Percentiles rank a stretch among this genome's conserved stretches.
Conservation (phyloP, 2,113 vertebrate species). For the Prionailurus viverrinus region DNA sequence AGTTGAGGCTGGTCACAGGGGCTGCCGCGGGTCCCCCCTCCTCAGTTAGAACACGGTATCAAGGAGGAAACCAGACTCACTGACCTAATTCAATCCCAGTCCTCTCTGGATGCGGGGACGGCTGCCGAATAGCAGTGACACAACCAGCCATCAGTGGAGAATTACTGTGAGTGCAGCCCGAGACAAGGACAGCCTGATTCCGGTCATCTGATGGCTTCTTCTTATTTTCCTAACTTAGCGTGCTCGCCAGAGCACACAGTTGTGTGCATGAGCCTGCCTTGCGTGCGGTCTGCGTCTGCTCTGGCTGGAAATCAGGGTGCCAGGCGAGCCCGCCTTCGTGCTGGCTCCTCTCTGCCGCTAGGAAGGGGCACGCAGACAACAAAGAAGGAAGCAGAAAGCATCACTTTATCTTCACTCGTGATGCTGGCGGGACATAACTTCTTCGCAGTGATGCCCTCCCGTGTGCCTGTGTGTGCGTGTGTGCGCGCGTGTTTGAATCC, state of each 20-base stretch:
- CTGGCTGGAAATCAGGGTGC: conserved; percentile 86
- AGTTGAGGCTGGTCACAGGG: conserved; percentile 65
- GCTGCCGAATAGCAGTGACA: conserved; percentile 88
- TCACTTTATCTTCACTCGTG: conserved; percentile 84
- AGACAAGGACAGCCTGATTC: conserved; percentile 83
- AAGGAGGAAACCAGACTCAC: conserved; percentile 86
- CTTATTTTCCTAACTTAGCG: conserved; percentile 82
- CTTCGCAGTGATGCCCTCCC: conserved; percentile 68
- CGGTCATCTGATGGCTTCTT: conserved; percentile 80
- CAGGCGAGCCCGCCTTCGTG: conserved; percentile 86
- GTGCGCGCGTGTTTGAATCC: conserved; percentile 71
- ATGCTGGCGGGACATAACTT: conserved; percentile 84
- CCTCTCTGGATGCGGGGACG: conserved; percentile 89
- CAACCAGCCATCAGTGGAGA: conserved; percentile 91
- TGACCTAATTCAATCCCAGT: conserved; percentile 91
- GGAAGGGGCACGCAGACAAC: conserved; percentile 87
- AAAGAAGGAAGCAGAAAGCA: conserved; percentile 88
- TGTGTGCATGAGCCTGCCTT: conserved; percentile 89
- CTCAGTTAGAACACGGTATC: conserved; percentile 85
- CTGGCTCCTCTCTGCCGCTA: conserved; percentile 87
- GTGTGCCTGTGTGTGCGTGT: background rate
- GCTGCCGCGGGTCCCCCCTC: conserved; percentile 72
- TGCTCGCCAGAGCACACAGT: conserved; percentile 81
- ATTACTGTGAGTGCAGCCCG: conserved; percentile 85
- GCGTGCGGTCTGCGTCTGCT: conserved; percentile 86